Conservation (phyloP, 64 coral and sea anemone species). For the Pocillopora verrucosa region DNA sequence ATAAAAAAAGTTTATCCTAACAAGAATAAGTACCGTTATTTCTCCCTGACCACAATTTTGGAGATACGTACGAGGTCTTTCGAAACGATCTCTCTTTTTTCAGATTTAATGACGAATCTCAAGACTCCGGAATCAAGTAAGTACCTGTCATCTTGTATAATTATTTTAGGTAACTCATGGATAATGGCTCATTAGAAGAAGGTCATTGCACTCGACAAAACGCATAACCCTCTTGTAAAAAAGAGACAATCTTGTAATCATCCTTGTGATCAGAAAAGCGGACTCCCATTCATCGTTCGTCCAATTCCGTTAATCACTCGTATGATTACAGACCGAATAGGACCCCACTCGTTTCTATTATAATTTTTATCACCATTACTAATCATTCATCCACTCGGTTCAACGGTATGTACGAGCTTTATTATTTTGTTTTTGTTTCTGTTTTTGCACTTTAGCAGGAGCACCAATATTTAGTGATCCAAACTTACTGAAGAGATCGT, state of each 20-base stretch:
- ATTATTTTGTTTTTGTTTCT: not conserved
- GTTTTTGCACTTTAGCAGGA: not conserved
- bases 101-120: not conserved
- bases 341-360: not conserved
- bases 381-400: too few species aligned
- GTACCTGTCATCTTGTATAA: not conserved
- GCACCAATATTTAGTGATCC: constrained; percentile 6
- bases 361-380: too few species aligned
- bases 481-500: constrained; percentile 20
- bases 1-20: too few species aligned
- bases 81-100: not conserved
- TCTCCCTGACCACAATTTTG: too few species aligned
- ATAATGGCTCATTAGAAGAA: not conserved
- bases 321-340: too few species aligned
- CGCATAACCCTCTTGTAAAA: too few species aligned
- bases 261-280: too few species aligned
- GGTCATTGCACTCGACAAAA: too few species aligned
- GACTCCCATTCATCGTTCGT: not conserved
- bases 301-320: too few species aligned
- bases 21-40: too few species aligned
- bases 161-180: not conserved
- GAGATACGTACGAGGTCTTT: too few species aligned
- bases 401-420: not conserved
- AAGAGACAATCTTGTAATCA: too few species aligned
- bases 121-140: not conserved